Base-by-base conservation (phyloP, 1,140 invertebrate species). In the Oppia nitens region DNA sequence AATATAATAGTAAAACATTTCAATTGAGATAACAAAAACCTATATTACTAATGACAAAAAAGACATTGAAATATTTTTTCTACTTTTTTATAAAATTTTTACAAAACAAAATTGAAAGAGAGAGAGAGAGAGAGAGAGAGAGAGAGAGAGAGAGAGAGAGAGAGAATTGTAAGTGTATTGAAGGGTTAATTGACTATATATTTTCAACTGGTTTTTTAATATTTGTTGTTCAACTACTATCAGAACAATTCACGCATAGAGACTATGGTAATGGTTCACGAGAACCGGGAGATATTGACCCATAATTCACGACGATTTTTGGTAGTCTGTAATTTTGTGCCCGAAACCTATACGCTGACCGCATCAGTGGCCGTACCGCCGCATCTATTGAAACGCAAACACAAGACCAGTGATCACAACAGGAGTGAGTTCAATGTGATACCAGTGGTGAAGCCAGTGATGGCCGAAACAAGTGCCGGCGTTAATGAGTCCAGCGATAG, bases 181-280 rank as follows among this genome's bases (percentile, higher is more conserved):
- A n/a, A n/a, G n/a, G n/a, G n/a, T n/a, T n/a, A n/a, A n/a, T n/a
- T n/a, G n/a, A n/a, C n/a, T 28, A 24, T 53, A 26, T 32, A 47
- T 3, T 49, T 14, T 57, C 53, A 56, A 11, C 55, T 57, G n/a
- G n/a, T n/a, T n/a, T 11, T 45, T 11, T 26, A 45, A 50, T 49
- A 25, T 56, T 53, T 12, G 55, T 23, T 3, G 1, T 17, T 28
- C n/a, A 21, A 58, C 14, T n/a, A 26, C 56, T 61, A 49, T 53
- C 48, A 66, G 65, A 61, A 66, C 80, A 57, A 79, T 76, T 1
- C 82, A 79, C 1, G 83, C 83, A 59, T 81, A 79, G 48, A 64
- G 12, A 85, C 83, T 0, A 85, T 83, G 66, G 82, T 86, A 21
- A 77, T 85, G 3, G 83, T 86, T 3, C 83, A 86, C 66, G 84